Percentiles rank a stretch among this genome's conserved stretches.
Conservation (phyloP, 2,797 vertebrate genomes). For the Tapirus indicus region DNA sequence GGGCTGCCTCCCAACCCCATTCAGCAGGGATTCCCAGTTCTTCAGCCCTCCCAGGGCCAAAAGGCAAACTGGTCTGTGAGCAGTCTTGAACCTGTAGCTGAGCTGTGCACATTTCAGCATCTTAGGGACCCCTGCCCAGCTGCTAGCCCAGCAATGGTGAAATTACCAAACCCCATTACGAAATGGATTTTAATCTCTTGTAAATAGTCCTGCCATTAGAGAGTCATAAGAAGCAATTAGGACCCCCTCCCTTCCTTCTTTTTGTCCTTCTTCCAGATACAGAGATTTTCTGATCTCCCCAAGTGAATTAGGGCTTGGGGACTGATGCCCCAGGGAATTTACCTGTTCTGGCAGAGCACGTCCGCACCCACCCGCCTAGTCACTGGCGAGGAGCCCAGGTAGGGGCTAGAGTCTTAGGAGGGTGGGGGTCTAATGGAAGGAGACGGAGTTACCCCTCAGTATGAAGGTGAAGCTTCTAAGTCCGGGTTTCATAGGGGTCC, state of each 20-base stretch:
- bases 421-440: background rate
- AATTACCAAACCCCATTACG: conserved; percentile 86
- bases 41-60: background rate
- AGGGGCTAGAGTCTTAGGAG: background rate
- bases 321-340: rapidly evolving
- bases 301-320: background rate
- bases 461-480: background rate
- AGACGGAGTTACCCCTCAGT: background rate
- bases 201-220: conserved; percentile 89
- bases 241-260: conserved; percentile 40
- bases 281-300: conserved; percentile 77
- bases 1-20: background rate
- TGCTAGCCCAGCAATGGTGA: conserved; percentile 80
- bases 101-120: background rate
- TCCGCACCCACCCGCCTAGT: background rate
- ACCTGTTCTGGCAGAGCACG: rapidly evolving
- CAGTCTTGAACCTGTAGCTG: background rate
- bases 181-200: conserved; percentile 90
- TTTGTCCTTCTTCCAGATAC: conserved; percentile 80
- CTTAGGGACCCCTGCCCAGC: conserved; percentile 56
- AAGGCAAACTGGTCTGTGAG: background rate
- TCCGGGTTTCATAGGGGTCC: background rate
- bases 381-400: background rate
- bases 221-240: conserved; percentile 89
- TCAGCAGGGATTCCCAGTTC: background rate